Evolutionary conservation across 2,797 vertebrate genomes (phyloP).

Genomic region (Pteronotus mesoamericanus): DNA sequence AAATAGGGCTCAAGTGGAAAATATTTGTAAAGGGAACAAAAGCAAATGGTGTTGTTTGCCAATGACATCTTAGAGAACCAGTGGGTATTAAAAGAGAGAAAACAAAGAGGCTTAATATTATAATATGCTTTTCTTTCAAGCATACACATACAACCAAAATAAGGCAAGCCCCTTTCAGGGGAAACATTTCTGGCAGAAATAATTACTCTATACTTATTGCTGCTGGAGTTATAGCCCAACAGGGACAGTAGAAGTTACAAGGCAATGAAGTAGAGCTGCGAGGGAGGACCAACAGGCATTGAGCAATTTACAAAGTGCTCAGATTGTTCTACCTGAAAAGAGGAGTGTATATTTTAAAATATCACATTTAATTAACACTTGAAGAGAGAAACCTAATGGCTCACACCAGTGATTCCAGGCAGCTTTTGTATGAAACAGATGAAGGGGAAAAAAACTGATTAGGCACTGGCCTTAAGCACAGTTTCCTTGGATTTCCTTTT

Average conservation of each 20-base stretch:
- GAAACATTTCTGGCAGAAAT: constrained; percentile 54
- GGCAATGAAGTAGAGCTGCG: not conserved
- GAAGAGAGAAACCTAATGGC: constrained; percentile 27
- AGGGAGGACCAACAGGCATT: not conserved
- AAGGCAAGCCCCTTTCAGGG: not conserved
- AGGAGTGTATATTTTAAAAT: constrained; percentile 49
- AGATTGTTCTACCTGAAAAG: constrained; percentile 38
- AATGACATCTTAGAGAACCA: constrained; percentile 23
- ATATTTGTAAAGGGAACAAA: constrained; percentile 56
- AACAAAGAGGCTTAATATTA: constrained; percentile 49
- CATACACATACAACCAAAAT: constrained; percentile 24
- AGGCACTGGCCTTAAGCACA: constrained; percentile 56
- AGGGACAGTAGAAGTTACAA: not conserved
- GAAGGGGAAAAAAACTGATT: constrained; percentile 46
- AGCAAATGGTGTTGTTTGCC: constrained; percentile 48
- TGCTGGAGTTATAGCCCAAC: constrained; percentile 39
- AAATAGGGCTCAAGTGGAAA: constrained; percentile 49
- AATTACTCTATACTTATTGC: constrained; percentile 66
- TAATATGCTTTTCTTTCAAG: constrained; percentile 51
- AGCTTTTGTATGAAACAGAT: constrained; percentile 55
- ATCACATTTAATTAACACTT: constrained; percentile 55
- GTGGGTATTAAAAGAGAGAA: not conserved
- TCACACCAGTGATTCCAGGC: constrained; percentile 46
- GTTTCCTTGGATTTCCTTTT: constrained; percentile 41
- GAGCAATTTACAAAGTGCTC: constrained; percentile 40